phyloP scores from a whole-genome alignment of 2,113 vertebrate species.

The Aptenodytes forsteri region DNA sequence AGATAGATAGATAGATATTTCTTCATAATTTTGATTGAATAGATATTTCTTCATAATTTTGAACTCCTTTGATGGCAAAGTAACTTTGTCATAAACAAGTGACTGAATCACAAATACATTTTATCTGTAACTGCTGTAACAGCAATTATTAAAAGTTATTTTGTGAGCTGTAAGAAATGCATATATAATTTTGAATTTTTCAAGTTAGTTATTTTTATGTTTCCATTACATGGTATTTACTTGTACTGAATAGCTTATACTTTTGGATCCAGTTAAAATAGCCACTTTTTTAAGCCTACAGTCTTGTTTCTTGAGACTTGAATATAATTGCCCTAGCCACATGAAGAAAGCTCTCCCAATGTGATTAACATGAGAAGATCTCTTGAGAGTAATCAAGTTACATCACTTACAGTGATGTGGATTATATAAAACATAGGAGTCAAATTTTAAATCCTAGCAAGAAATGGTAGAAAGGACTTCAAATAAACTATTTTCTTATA shows the following conservation, averaged over 20 bases:
- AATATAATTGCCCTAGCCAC: neutral
- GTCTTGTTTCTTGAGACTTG: neutral
- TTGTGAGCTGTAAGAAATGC: neutral
- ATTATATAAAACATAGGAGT: neutral
- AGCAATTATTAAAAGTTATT: neutral
- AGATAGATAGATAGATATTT: neutral
- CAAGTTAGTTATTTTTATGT: neutral
- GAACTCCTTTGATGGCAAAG: neutral
- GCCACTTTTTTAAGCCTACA: neutral
- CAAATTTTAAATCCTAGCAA: neutral
- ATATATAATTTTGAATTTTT: neutral
- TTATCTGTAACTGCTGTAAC: neutral
- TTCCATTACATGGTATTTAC: neutral
- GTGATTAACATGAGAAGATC: neutral
- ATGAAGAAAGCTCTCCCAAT: neutral
- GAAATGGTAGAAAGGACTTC: neutral
- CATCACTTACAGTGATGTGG: neutral
- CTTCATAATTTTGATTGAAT: neutral
- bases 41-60: neutral
- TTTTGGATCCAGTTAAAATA: neutral
- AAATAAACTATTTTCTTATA: neutral
- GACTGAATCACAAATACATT: neutral
- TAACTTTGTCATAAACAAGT: neutral
- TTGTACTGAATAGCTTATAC: neutral
- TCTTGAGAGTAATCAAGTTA: neutral